Percentiles rank a stretch among this genome's conserved stretches.
Evolutionary conservation across 2,797 vertebrate species (phyloP).

Genomic region (Pristis pectinata): DNA sequence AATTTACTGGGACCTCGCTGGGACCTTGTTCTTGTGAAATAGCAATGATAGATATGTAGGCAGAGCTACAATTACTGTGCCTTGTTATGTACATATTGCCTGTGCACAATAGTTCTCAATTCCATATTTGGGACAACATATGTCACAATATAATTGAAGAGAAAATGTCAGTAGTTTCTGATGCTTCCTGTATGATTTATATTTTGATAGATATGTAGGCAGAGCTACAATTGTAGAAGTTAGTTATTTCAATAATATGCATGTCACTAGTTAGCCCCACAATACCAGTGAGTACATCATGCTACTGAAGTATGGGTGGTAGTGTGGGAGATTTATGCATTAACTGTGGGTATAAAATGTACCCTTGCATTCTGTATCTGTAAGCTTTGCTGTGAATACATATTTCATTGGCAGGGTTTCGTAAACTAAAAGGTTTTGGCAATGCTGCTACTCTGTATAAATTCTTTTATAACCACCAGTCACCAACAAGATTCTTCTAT

Average conservation of each 20-base stretch:
- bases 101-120: background rate
- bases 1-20: background rate
- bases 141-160: background rate
- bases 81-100: background rate
- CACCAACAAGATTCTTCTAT: background rate
- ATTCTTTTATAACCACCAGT: slow-evolving; percentile 21
- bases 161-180: background rate
- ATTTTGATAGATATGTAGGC: too few species aligned
- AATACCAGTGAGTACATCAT: background rate
- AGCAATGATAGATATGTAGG: background rate
- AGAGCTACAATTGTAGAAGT: too few species aligned
- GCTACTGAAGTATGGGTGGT: background rate
- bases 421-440: background rate
- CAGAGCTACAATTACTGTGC: background rate
- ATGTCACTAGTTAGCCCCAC: background rate
- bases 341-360: too few species aligned
- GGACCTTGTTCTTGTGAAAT: background rate
- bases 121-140: background rate
- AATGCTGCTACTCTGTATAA: background rate
- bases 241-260: background rate
- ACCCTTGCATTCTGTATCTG: background rate
- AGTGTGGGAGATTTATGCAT: background rate
- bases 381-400: background rate
- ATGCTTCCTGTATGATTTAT: background rate
- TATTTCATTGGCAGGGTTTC: background rate